Evolutionary conservation across 2,888 invertebrate genomes (phyloP), one percentile per base, ranked within the genome.

Genomic region (Agonopterix arenella): DNA sequence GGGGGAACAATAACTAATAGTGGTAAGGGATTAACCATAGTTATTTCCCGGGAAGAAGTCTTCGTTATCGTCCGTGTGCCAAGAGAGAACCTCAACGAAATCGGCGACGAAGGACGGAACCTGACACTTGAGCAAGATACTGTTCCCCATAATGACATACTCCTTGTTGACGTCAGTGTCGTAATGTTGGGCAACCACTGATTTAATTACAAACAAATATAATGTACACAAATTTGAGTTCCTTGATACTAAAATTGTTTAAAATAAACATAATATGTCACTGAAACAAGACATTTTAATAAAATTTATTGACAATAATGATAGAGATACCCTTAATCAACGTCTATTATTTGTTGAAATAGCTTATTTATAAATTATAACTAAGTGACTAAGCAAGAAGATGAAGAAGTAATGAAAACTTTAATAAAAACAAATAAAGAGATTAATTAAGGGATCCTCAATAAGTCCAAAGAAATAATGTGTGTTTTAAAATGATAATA

Each of bases 81-180:
- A 95, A 51, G 94, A 94, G 42, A 94, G 90, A 56, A 97, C 94
- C 64, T 92, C 92, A 57, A 97, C 93, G 80, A 96, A 96, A 84
- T 96, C 96, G 48, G 95, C 94, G 55, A 96, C 95, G 79, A 95
- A 97, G 46, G 95, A 95, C 40, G 96, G 97, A 60, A 95, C 93
- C 76, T 94, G 94, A 88, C 95, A 96, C 78, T 95, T 95, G 60
- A 95, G 84, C 61, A 95, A 92, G 47, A 94, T 95, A 69, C 95
- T 92, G 83, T 96, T 96, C 52, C 95, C 95, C 70, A 93, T 90
- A 61, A 96, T 95, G 13, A 93, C 95, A 80, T 95, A 95, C 71
- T 95, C 95, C 90, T 95, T 95, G 88, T 95, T 95, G 54, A 95
- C 95, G 69, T 95, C 95, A 45, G 94, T 94, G 76, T 95, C 95